Base-by-base conservation (phyloP, 1,140 invertebrate genomes). In the Drosophila parabipectinata region DNA sequence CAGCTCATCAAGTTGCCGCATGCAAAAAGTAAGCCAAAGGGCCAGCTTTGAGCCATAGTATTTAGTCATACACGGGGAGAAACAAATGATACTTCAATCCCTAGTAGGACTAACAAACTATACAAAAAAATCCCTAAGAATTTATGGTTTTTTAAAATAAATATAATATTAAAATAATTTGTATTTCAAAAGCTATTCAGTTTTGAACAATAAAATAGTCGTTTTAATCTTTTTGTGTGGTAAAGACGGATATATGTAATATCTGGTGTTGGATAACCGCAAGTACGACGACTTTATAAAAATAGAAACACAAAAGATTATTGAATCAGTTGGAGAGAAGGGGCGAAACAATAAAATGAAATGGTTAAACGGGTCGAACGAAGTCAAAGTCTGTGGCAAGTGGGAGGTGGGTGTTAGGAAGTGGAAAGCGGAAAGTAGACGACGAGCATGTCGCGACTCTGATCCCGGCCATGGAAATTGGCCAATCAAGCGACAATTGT, bases 401-500 rank as follows among this genome's bases (percentile, higher is more conserved):
- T 6, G 4, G 12, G 8, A 44, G 12, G 12, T 37, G 34, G 34
- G 1, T 18, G 10, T 10, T 37, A 4, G 34, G 4, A 15, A 44
- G 41, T 44, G 14, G 14, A 6, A 44, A 44, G 34, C 8, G 32
- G 32, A 34, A 30, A 30, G 28, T 4, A 30, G 28, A 30, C 28
- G 28, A 8, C 8, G 28, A 30, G 6, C 28, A 30, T 9, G 39
- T 44, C 41, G 41, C 41, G 64, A 45, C 57, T 47, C 39, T 51
- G 57, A 75, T 51, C 32, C 32, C 57, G 37, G 47, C 44, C 50
- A n/a, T 53, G 69, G 52, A 88, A 88, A 88, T 88, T 88, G 83
- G 84, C 68, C 83, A 88, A 88, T 88, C 84, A 83, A 89, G 77
- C 68, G 79, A 71, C 84, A 88, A 88, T 88, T 89, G 83, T 87